These are phyloP conservation scores for Oligia fasciuncula DNA, from an alignment of 2,888 invertebrate species.

Conservation along the genomic window DNA sequence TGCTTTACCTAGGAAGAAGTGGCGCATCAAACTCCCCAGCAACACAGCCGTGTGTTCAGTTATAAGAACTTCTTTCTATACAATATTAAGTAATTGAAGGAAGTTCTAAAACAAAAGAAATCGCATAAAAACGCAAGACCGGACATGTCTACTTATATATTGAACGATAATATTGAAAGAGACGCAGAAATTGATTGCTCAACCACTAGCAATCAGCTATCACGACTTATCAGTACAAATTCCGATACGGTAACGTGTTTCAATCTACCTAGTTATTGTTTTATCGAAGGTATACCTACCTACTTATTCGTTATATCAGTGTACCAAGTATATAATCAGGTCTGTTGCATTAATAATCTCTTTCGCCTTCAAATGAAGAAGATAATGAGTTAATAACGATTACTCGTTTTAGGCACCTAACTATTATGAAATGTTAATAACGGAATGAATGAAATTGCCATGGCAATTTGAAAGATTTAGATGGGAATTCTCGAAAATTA, in stretches of 20 bases:
- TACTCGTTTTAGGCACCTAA: not conserved
- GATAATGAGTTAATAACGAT: conserved; percentile 23
- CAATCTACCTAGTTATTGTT: conserved; percentile 51
- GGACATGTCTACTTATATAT: conserved; percentile 6
- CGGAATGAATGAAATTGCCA: not conserved
- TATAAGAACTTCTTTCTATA: not conserved
- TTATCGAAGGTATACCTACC: conserved; percentile 40
- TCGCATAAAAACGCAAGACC: not conserved
- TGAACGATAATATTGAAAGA: conserved; percentile 35
- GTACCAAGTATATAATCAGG: conserved; percentile 55
- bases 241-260: conserved; percentile 59
- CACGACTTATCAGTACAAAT: conserved; percentile 57
- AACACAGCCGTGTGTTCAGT: not conserved
- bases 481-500: not conserved
- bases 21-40: not conserved
- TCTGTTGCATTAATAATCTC: conserved; percentile 51
- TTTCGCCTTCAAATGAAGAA: conserved; percentile 24
- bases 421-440: not conserved
- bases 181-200: conserved; percentile 51
- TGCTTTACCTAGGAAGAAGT: not conserved
- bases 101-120: conserved; percentile 9
- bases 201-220: conserved; percentile 51
- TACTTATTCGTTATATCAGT: conserved; percentile 18
- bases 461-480: not conserved
- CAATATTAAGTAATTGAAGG: no score